Base-by-base conservation (phyloP, 2,888 invertebrate species). In the Dichetophora obliterata region DNA sequence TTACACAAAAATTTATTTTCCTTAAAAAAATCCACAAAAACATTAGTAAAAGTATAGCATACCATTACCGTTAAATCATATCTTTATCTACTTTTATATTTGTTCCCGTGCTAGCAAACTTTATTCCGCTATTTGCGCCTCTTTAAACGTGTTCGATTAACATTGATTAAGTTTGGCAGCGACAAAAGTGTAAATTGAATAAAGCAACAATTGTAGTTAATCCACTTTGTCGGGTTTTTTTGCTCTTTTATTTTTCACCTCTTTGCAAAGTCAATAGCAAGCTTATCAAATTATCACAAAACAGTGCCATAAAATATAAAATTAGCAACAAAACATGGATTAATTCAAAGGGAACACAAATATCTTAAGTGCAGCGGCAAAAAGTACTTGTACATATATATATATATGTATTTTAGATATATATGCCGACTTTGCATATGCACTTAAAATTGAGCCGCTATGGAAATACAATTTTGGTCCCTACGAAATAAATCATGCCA, bases 201-300 rank as follows among this genome's bases (percentile, higher is more conserved):
- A 43, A 43, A 43, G 43, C 43, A 43, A 43, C 43, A 59, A 59
- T 24, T 27, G 57, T 59, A 22, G 57, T 63, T 63, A 63, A 63
- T 63, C 16, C 63, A 34, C 63, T 31, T 31, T 31, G 16, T 63
- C 19, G n/a, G 6, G 8, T 54, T 19, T 54, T 54, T 54, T 54
- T 6, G 1, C 19, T 19, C 6, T 19, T 19, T 54, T 54, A 3
- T 54, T 54, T 54, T n/a, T 5, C 5, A 54, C 8, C 22, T n/a
- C 9, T n/a, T 54, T 9, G 6, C 54, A 3, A 54, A 54, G 54
- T 54, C 54, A 54, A 54, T 22, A 54, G 43, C 9, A 31, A 27
- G 27, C 63, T 63, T 63, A 63, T 63, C 63, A 63, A 63, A 63
- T 63, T 27, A 63, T 31, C 31, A 34, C 27, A 2, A 27, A 31